These are phyloP conservation scores for Acipenser transmontanus DNA, from an alignment of 2,797 vertebrate genomes.

Conservation along the genomic window DNA sequence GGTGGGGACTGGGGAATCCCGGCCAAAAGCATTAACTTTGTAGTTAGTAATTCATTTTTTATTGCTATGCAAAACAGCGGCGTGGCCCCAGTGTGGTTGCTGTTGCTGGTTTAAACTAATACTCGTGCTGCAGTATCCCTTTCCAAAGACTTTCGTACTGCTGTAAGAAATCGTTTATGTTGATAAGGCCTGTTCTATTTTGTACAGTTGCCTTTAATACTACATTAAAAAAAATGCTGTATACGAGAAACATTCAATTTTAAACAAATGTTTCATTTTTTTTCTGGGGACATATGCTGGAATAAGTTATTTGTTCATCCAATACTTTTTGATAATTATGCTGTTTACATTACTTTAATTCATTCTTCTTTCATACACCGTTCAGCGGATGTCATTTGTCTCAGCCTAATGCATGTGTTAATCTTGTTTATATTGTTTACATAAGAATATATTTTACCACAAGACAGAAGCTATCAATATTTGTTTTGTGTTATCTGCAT, in stretches of 20 bases:
- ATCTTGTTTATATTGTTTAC: no score
- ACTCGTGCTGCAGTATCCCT: conserved; percentile 7
- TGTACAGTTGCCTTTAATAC: background rate
- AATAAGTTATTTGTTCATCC: background rate
- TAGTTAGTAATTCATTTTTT: conserved; percentile 64
- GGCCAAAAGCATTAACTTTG: conserved; percentile 40
- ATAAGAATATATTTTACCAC: background rate
- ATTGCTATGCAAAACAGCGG: conserved; percentile 59
- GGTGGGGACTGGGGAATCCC: conserved; percentile 46
- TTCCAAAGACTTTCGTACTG: conserved; percentile 6
- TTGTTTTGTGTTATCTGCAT: conserved; percentile 1
- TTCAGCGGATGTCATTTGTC: background rate
- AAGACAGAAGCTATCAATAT: conserved; percentile 6
- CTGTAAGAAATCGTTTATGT: background rate
- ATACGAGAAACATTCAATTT: background rate
- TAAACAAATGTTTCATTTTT: background rate
- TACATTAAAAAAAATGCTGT: background rate
- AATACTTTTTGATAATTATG: background rate
- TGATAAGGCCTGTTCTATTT: conserved; percentile 15
- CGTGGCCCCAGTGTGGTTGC: conserved; percentile 24
- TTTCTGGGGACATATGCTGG: background rate
- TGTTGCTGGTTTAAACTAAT: conserved; percentile 15
- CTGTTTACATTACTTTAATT: background rate
- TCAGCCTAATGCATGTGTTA: no score
- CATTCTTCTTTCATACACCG: background rate